Percentiles rank a stretch among this genome's conserved stretches.
phyloP scores from a whole-genome alignment of 1,140 invertebrate species.

The Uloborus diversus region DNA sequence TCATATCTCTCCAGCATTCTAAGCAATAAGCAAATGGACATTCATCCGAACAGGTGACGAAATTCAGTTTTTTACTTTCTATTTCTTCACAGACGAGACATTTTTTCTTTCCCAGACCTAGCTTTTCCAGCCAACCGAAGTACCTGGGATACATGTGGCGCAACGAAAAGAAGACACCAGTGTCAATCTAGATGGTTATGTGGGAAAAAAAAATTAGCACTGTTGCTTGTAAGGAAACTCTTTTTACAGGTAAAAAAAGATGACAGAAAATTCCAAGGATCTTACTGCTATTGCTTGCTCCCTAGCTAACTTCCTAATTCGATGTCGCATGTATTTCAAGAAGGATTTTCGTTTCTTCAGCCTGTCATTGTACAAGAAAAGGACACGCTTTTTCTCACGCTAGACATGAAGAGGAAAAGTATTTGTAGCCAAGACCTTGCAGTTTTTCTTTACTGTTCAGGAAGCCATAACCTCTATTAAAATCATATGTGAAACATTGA shows the following conservation, averaged over 20 bases:
- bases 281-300: constrained; percentile 34
- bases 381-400: constrained; percentile 59
- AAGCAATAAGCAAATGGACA: constrained; percentile 40
- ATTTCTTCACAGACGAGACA: constrained; percentile 43
- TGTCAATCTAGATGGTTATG: constrained; percentile 24
- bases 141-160: constrained; percentile 18
- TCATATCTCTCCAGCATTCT: constrained; percentile 42
- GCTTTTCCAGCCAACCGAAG: constrained; percentile 16
- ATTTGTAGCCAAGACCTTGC: too few species aligned
- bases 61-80: neutral
- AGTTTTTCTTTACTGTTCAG: too few species aligned
- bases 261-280: neutral
- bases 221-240: neutral
- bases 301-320: constrained; percentile 7
- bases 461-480: too few species aligned
- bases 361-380: constrained; percentile 63
- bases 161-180: constrained; percentile 11
- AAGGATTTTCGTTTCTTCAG: constrained; percentile 61
- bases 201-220: too few species aligned
- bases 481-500: too few species aligned
- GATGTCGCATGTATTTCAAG: constrained; percentile 34
- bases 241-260: neutral
- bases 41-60: constrained; percentile 23
- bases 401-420: neutral
- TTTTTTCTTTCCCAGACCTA: constrained; percentile 21